A percentile compares a stretch with the other conserved stretches of the same genome.
These are phyloP conservation scores for Chloroclystis v-ata DNA, from an alignment of 2,888 invertebrate species.

Conservation along the genomic window DNA sequence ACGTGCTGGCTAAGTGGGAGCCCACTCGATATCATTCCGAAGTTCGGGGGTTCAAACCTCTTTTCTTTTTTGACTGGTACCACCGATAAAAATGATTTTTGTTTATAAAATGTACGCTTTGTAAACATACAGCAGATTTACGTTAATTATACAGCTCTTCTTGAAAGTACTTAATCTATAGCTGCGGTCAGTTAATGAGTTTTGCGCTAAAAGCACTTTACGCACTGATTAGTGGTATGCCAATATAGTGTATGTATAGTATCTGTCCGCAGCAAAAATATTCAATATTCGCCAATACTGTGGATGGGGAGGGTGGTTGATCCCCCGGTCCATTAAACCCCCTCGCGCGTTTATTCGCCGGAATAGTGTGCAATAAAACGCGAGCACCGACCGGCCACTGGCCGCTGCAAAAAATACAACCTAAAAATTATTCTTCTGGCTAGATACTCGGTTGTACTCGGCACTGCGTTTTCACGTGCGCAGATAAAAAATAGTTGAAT, in stretches of 20 bases:
- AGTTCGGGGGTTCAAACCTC: too few species aligned
- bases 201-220: slow-evolving; percentile 42
- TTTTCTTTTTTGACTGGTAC: too few species aligned
- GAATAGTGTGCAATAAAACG: slow-evolving; percentile 75
- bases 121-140: too few species aligned
- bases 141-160: too few species aligned
- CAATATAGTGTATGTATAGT: slow-evolving; percentile 36
- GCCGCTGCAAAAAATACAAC: slow-evolving; percentile 68
- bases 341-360: slow-evolving; percentile 65
- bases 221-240: slow-evolving; percentile 59
- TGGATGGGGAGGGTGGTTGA: slow-evolving; percentile 32
- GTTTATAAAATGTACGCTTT: too few species aligned
- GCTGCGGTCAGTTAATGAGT: slow-evolving; percentile 10
- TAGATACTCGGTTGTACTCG: slow-evolving; percentile 32
- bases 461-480: slow-evolving; percentile 30
- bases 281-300: slow-evolving; percentile 68
- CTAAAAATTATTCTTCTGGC: slow-evolving; percentile 61
- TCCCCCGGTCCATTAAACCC: slow-evolving; percentile 62
- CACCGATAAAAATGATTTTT: too few species aligned
- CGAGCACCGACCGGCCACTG: slow-evolving; percentile 58
- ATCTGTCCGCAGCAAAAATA: slow-evolving; percentile 62
- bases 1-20: too few species aligned
- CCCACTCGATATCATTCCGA: too few species aligned
- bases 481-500: slow-evolving; percentile 30
- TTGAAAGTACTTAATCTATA: neutral